Conservation (phyloP, 2,888 invertebrate species). For the Tupiocoris notatus region DNA sequence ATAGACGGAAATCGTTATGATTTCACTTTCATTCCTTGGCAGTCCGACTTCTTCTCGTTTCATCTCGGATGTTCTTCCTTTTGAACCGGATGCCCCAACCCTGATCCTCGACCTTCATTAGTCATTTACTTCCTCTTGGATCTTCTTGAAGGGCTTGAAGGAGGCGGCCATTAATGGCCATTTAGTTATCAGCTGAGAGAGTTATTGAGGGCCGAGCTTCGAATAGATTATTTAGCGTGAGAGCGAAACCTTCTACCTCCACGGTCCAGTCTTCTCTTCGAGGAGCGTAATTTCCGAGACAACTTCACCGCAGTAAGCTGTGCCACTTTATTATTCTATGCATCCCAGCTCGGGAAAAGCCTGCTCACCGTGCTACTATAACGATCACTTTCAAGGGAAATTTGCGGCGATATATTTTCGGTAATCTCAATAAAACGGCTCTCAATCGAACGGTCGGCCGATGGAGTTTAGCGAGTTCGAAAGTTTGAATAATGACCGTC, state of each 20-base stretch:
- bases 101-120: not conserved
- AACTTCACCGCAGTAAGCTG: slow-evolving; percentile 21
- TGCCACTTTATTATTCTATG: slow-evolving; percentile 31
- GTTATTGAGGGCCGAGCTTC: slow-evolving; percentile 19
- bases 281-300: not conserved
- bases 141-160: not conserved
- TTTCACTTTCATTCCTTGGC: not conserved
- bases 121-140: not conserved
- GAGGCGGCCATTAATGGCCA: slow-evolving; percentile 23
- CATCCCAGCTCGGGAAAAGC: not conserved
- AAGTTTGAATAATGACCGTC: not conserved
- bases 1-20: not conserved
- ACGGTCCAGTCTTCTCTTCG: not conserved
- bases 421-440: not conserved
- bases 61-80: not conserved
- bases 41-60: not conserved
- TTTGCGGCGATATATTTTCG: not conserved
- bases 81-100: not conserved
- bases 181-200: slow-evolving; percentile 30
- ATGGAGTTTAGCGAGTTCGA: not conserved
- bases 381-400: not conserved
- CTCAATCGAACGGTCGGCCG: not conserved
- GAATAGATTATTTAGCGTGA: slow-evolving; percentile 33
- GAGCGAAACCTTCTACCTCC: not conserved
- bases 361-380: not conserved